A percentile compares a stretch with the other conserved stretches of the same genome.
phyloP scores from a whole-genome alignment of 2,888 invertebrate species.

The Stenurella melanura region DNA sequence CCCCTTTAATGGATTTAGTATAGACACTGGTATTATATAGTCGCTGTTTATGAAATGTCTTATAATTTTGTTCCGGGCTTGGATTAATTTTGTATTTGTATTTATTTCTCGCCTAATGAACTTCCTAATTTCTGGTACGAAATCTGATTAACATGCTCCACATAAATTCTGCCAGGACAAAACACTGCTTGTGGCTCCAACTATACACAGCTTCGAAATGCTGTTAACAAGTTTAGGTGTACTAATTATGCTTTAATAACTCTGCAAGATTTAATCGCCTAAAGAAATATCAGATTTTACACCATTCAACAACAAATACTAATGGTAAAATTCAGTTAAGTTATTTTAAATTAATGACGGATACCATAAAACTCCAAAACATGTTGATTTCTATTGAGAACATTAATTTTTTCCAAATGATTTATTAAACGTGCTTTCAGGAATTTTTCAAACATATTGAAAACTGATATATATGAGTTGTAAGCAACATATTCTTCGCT shows the following conservation, averaged over 20 bases:
- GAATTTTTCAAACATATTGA: too few species aligned
- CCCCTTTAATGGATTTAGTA: too few species aligned
- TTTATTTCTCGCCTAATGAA: background rate
- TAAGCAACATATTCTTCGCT: too few species aligned
- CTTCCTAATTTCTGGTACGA: background rate
- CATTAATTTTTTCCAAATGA: too few species aligned
- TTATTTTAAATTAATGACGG: background rate
- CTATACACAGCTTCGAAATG: background rate
- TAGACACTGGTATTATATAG: too few species aligned
- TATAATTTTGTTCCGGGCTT: background rate
- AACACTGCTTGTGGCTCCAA: background rate
- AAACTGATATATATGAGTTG: too few species aligned
- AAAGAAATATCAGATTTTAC: constrained; percentile 25
- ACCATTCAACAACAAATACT: background rate
- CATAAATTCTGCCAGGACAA: background rate
- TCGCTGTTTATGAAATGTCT: background rate
- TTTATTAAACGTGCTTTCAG: too few species aligned
- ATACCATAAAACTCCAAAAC: background rate
- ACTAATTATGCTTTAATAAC: constrained; percentile 45
- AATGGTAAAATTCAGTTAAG: background rate
- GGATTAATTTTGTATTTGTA: constrained; percentile 4
- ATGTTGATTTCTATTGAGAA: too few species aligned
- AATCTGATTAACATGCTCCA: constrained; percentile 11
- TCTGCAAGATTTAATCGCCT: constrained; percentile 44
- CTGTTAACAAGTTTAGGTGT: constrained; percentile 45